Percentiles rank a stretch among this genome's conserved stretches.
phyloP scores from a whole-genome alignment of 1,140 invertebrate genomes.

The Sarcophaga peregrina region DNA sequence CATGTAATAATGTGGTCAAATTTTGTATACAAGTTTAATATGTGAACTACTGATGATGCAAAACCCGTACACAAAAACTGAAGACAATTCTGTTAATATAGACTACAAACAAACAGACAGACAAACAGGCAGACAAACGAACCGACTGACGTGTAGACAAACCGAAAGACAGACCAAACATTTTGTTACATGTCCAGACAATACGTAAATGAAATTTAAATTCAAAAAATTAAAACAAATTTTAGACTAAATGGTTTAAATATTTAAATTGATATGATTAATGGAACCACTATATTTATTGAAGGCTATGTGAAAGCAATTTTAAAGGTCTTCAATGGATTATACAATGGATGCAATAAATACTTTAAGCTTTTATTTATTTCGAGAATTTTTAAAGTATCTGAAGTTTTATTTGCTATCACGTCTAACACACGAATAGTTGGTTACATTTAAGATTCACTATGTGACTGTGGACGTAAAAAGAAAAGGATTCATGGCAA shows the following conservation, averaged over 20 bases:
- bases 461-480: too few relatives aligned
- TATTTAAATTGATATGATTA: background rate
- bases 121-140: background rate
- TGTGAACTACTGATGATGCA: background rate
- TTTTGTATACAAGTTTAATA: background rate
- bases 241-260: background rate
- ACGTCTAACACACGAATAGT: too few relatives aligned
- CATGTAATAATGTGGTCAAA: background rate
- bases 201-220: background rate
- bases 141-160: background rate
- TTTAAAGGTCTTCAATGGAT: too few relatives aligned
- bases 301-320: background rate
- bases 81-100: too few relatives aligned
- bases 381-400: too few relatives aligned
- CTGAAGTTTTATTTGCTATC: too few relatives aligned
- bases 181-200: too few relatives aligned
- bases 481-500: background rate
- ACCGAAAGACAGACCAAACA: background rate
- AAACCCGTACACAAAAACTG: too few relatives aligned
- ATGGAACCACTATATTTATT: background rate
- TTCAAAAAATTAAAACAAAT: background rate
- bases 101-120: background rate
- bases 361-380: too few relatives aligned
- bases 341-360: too few relatives aligned
- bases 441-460: too few relatives aligned